These are phyloP conservation scores for Vidua macroura DNA, from an alignment of 2,113 vertebrate genomes.

Conservation along the genomic window DNA sequence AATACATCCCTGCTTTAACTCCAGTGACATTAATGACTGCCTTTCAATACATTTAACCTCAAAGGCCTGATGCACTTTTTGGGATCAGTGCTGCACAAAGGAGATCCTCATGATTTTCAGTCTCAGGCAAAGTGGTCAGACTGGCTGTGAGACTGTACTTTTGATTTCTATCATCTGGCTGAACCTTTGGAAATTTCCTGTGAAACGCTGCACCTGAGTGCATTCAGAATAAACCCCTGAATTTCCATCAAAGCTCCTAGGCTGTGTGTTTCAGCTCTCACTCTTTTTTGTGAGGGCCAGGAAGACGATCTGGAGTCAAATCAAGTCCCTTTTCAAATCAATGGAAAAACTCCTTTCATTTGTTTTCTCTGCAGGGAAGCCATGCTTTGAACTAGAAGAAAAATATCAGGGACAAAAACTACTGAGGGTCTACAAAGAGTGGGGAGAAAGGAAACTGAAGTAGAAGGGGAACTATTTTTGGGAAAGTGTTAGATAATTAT, in stretches of 20 bases:
- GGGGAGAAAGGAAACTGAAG: background rate
- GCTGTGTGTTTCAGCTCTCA: background rate
- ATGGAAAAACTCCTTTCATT: background rate
- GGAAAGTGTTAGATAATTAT: background rate
- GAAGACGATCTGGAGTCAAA: background rate
- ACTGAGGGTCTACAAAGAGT: background rate
- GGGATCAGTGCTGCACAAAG: background rate
- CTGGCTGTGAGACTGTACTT: background rate
- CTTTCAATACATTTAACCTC: constrained; percentile 31
- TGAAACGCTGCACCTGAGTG: background rate
- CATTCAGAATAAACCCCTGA: background rate
- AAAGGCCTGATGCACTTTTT: background rate
- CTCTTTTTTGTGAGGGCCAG: background rate
- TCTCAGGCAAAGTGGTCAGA: background rate
- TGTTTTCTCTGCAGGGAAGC: background rate
- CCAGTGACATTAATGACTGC: background rate
- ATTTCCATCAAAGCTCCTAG: background rate
- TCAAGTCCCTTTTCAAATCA: background rate
- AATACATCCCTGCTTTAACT: background rate
- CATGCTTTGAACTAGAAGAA: background rate
- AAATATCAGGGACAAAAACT: background rate
- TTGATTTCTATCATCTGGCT: background rate
- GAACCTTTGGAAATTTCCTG: background rate
- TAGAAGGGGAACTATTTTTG: background rate
- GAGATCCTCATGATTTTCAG: background rate